Conservation (phyloP, 2,888 invertebrate species). For the Brenthis ino region DNA sequence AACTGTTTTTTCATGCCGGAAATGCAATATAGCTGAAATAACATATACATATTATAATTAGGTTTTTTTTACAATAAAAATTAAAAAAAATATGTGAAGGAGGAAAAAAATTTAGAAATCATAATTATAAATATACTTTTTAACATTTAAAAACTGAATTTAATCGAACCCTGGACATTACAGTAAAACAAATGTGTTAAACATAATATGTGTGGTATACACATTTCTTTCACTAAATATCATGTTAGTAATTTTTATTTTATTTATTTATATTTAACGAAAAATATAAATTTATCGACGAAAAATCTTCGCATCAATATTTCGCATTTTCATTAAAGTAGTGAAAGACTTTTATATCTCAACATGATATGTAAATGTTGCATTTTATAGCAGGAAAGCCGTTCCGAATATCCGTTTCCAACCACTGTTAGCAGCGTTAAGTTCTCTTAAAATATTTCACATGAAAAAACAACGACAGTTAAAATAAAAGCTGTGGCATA, state of each 20-base stretch:
- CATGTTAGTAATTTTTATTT: neutral
- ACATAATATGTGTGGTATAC: no score
- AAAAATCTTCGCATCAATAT: constrained; percentile 8
- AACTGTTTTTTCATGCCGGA: neutral
- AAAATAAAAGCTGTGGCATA: constrained; percentile 32
- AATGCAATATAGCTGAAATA: no score
- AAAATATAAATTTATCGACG: neutral
- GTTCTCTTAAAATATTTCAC: constrained; percentile 30
- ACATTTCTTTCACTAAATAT: neutral
- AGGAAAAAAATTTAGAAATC: no score
- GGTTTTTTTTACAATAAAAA: no score
- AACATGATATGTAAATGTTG: constrained; percentile 21
- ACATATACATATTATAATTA: no score
- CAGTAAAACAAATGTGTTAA: no score
- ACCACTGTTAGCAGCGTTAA: constrained; percentile 24
- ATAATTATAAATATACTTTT: no score
- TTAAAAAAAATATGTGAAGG: no score
- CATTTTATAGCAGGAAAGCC: constrained; percentile 27
- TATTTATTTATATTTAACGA: neutral
- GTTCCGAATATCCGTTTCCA: constrained; percentile 31
- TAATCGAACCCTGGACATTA: no score
- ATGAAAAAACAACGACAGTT: constrained; percentile 31
- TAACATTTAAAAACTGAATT: no score
- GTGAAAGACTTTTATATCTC: constrained; percentile 17
- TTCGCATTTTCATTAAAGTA: constrained; percentile 21